Evolutionary conservation across 2,888 invertebrate genomes (phyloP).

Genomic region (Pinctada fucata): DNA sequence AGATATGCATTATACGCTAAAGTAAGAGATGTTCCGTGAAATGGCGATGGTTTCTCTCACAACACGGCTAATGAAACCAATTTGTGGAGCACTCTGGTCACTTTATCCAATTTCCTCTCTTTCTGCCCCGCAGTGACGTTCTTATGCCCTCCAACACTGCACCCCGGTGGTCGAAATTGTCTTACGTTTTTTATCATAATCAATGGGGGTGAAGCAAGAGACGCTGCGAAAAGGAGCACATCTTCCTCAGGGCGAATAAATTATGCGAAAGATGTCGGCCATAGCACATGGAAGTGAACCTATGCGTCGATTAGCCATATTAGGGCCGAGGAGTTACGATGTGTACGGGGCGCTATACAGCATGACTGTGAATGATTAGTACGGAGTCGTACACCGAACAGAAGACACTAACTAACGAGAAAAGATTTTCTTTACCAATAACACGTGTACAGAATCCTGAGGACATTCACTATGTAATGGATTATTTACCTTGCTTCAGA

Average conservation of each 20-base stretch:
- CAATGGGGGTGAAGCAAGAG: conserved; percentile 43
- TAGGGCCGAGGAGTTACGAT: conserved; percentile 46
- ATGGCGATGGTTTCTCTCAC: neutral
- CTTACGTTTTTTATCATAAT: conserved; percentile 44
- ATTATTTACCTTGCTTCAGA: too few species aligned
- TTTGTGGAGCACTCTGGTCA: conserved; percentile 33
- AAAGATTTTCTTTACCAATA: neutral
- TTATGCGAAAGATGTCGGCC: conserved; percentile 66
- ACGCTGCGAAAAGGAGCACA: conserved; percentile 54
- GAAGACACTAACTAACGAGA: neutral
- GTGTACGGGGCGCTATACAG: neutral
- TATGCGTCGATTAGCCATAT: conserved; percentile 57
- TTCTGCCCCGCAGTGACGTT: conserved; percentile 21
- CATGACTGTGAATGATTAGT: neutral
- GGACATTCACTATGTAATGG: neutral
- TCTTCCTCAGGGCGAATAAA: conserved; percentile 65
- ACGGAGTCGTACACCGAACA: neutral
- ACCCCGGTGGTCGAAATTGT: conserved; percentile 41
- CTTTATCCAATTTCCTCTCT: conserved; percentile 27
- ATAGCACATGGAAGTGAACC: conserved; percentile 45
- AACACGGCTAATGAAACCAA: conserved; percentile 6
- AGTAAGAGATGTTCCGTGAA: neutral
- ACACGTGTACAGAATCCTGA: neutral
- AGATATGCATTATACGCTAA: neutral
- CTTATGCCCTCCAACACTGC: conserved; percentile 26